Evolutionary conservation across 1,140 invertebrate species (phyloP), one percentile per base, ranked within the genome.

Genomic region (Zaprionus davidi): DNA sequence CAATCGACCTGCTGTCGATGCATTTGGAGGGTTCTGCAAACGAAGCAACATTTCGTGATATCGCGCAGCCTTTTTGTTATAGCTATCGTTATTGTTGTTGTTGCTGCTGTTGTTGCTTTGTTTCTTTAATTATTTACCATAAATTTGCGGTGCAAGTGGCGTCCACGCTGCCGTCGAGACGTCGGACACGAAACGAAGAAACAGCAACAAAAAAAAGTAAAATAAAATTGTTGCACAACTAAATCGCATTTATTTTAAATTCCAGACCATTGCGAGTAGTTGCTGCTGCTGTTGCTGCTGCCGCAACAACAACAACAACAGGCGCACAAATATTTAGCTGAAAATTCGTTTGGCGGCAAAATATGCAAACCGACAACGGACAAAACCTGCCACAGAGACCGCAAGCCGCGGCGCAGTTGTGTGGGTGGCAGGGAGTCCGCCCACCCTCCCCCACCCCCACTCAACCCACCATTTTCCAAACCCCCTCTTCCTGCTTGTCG

Each of bases 201-300:
- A 59, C n/a, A 20, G 9, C 41, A 46, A 17, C 41, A 44, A 3
- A 51, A 51, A 70, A 81, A 78, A 64, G 67, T 67, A 79, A 64
- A 70, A 63, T 68, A 53, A 76, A 88, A 79, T 71, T 69, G 71
- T 88, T 88, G 81, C 85, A 84, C 84, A 88, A 88, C 84, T 83
- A 79, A 88, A 76, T 88, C 75, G 84, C 71, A 88, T 88, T 88
- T 87, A 81, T 87, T 87, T 87, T 72, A 86, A 87, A 87, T 87
- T 87, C 83, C 83, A 81, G 78, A 83, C 84, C 84, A 87, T 80
- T 82, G 70, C 83, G 72, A 71, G 69, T 63, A 57, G 44, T 65
- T 36, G 36, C 66, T 26, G 53, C 65, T 44, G 31, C 31, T 34
- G 66, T 63, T 57, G 44, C 65, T 36, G 36, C 70, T 28, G 55